Conservation (phyloP, 1,140 invertebrate species). For the Monomorium pharaonis region DNA sequence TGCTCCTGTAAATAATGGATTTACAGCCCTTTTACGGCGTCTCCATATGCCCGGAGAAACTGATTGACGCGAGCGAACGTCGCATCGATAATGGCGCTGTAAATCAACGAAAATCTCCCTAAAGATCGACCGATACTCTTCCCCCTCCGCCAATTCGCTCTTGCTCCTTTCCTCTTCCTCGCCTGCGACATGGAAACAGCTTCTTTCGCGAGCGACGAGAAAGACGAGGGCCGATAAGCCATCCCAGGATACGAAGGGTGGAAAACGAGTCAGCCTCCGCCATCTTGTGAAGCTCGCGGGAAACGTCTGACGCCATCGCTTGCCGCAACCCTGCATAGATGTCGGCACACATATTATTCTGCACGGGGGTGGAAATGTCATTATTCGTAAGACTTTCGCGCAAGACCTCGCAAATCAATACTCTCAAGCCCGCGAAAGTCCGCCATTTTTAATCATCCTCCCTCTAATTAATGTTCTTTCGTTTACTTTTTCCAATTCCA, state of each 20-base stretch:
- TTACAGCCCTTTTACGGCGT: constrained; percentile 55
- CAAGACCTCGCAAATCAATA: constrained; percentile 10
- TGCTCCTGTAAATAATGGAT: constrained; percentile 55
- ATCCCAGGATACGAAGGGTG: background rate
- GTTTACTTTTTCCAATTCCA: background rate
- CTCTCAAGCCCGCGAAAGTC: background rate
- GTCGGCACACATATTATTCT: constrained; percentile 51
- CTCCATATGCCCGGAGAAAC: constrained; percentile 36
- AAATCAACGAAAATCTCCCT: constrained; percentile 57
- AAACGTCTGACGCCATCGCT: constrained; percentile 46
- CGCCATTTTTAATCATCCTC: background rate
- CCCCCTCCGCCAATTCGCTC: too few relatives aligned
- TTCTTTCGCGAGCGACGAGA: background rate
- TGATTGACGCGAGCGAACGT: constrained; percentile 26
- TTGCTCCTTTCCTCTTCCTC: background rate
- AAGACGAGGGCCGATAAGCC: background rate
- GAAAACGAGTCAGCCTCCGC: constrained; percentile 45
- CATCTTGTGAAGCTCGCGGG: constrained; percentile 26
- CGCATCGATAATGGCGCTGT: constrained; percentile 48
- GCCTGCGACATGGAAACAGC: constrained; percentile 27
- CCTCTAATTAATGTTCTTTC: background rate
- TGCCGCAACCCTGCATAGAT: constrained; percentile 46
- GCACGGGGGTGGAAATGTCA: background rate
- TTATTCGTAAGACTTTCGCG: constrained; percentile 3
- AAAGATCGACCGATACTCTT: constrained; percentile 43